Evolutionary conservation across 2,797 vertebrate genomes (phyloP), one percentile per base, ranked within the genome.

Genomic region (Hapalemur alaotrensis): DNA sequence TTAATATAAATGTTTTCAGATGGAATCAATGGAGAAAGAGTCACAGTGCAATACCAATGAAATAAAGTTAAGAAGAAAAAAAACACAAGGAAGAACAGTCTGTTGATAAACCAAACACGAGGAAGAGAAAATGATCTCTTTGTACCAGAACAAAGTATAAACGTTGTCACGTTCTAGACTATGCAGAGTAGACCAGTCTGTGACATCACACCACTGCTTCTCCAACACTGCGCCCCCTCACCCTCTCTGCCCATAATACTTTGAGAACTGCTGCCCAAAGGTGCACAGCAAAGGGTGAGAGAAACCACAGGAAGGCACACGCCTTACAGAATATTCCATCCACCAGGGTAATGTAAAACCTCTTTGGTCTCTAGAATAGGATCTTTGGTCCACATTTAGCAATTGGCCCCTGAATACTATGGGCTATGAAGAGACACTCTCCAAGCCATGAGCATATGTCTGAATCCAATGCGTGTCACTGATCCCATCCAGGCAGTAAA

Each of bases 141-240:
- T 88, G n/a, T 14, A 23, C 78, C 50, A 43, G 2, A 67, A 61
- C 65, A 54, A 30, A 84, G 25, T 72, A 2, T 7, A 35, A 38
- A 14, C 1, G 0, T 30, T 17, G 25, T 80, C 50, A 1, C 22
- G 13, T 61, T 88, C 20, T 22, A 8, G 69, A 25, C 35, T n/a
- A 1, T 22, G 28, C 18, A 5, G 14, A 12, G 1, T 7, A 93
- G 76, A 54, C 78, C 52, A 13, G 5, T 25, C 1, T 18, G 17
- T 17, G 52, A 35, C 20, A 1, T n/a, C 50, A 50, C 2, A 0
- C 35, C 50, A 2, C 48, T 1, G 0, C 28, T 59, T 23, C 54
- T 35, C 70, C 32, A 0, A 50, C 35, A 4, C 57, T 69, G 25
- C 9, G 18, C n/a, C 20, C 2, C 2, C 35, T 90, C 23, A 17